Conservation (phyloP, 1,140 invertebrate species). For the Lepidurus apus region DNA sequence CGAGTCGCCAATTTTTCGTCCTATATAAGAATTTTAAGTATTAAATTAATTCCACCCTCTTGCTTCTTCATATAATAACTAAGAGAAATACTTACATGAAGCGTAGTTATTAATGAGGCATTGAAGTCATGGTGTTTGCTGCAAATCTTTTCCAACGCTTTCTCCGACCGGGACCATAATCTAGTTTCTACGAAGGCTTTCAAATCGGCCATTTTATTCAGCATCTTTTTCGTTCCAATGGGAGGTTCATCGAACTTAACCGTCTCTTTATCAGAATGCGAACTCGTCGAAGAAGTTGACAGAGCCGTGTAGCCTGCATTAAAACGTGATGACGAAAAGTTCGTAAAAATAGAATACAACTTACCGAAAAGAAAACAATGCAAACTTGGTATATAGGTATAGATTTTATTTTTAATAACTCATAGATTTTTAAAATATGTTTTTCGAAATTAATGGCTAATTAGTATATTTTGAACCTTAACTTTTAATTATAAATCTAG, state of each 20-base stretch:
- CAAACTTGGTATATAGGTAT: too few relatives aligned
- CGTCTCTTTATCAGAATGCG: constrained; percentile 37
- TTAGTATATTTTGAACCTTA: too few relatives aligned
- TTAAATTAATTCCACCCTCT: neutral
- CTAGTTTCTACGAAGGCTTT: constrained; percentile 86
- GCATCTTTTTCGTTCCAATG: constrained; percentile 54
- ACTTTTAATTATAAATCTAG: too few relatives aligned
- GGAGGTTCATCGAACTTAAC: constrained; percentile 56
- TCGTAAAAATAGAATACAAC: too few relatives aligned
- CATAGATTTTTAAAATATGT: too few relatives aligned
- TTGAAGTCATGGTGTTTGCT: constrained; percentile 47
- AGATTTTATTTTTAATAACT: too few relatives aligned
- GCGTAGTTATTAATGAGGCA: constrained; percentile 36
- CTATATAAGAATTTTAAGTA: neutral
- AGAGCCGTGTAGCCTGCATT: neutral
- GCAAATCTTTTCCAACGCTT: constrained; percentile 81
- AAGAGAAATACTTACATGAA: neutral
- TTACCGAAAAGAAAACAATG: too few relatives aligned
- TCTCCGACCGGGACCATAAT: constrained; percentile 82
- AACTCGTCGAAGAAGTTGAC: neutral
- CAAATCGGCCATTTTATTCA: constrained; percentile 84
- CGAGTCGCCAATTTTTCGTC: neutral
- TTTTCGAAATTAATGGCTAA: too few relatives aligned
- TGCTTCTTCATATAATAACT: neutral
- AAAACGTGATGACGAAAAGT: neutral